Base-by-base conservation (phyloP, 2,888 invertebrate species). In the Rotaria socialis region DNA sequence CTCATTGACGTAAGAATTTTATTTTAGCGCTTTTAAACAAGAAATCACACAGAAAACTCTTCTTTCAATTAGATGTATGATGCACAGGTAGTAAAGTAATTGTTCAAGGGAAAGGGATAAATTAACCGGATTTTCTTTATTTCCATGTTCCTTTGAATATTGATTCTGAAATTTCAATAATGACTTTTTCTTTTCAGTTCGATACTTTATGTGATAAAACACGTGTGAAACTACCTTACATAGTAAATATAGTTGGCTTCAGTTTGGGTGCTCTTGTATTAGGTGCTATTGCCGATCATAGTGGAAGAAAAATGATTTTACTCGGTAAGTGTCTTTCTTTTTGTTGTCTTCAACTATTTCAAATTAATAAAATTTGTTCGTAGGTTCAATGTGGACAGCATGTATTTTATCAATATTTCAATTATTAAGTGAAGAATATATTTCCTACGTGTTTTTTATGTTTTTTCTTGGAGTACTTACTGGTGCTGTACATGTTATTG, bases 251-350 rank as follows among this genome's bases (percentile, higher is more conserved):
- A 8, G 2, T 85, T 35, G 84, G 86, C 22, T 80, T 84, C 11
- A 52, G 56, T 35, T 47, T 86, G 19, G 87, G 87, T 35, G 58
- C 80, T 55, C 22, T 86, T 14, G 16, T 87, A 56, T 74, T 85
- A 4, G 87, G 87, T 24, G 60, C 47, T 84, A n/a, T 60, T 43
- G 84, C 86, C 24, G 87, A 87, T 85, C 35, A 86, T 27, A 86
- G 75, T 50, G 87, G 87, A 41, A 84, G 87, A 52, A 87, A 87
- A 86, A 85, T 86, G 86, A 85, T 85, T 85, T 56, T 86, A 50
- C 47, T 86, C 2, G 75, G 75, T 80, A 80, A 43, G 8, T 43
- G 14, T 14, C 10, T 19, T 50, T 84, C 7, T 84, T 22, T 27
- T 84, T 8, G 50, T 27, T 50, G 35, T 50, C 50, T 50, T 50